Evolutionary conservation across 2,113 vertebrate genomes (phyloP).

Genomic region (Felis chaus): DNA sequence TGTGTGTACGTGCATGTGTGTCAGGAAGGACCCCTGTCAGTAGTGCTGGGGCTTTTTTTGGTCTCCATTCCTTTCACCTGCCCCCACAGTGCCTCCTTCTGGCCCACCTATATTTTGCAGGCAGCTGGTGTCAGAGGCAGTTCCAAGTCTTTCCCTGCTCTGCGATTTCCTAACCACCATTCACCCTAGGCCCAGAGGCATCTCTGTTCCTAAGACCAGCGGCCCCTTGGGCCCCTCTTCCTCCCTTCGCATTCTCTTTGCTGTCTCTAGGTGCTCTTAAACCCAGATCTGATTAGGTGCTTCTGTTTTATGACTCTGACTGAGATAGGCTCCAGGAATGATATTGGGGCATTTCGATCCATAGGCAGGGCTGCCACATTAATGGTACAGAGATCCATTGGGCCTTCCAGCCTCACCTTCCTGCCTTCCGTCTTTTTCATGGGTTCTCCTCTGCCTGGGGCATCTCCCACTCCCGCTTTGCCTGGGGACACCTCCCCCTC

Average conservation of each 20-base stretch:
- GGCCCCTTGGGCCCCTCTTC: not conserved
- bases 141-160: not conserved
- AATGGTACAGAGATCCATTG: not conserved
- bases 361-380: not conserved
- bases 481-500: not conserved
- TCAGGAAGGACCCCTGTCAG: not conserved
- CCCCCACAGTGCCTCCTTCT: not conserved
- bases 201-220: not conserved
- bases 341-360: not conserved
- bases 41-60: not conserved
- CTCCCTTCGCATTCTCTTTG: not conserved
- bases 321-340: not conserved
- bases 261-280: not conserved
- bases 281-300: not conserved
- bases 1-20: fast-evolving
- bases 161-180: not conserved
- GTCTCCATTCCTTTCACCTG: not conserved
- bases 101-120: not conserved
- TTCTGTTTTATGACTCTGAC: not conserved
- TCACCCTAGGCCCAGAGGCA: not conserved
- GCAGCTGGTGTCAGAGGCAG: not conserved
- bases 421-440: not conserved
- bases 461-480: not conserved
- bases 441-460: not conserved
- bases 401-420: not conserved